Conservation (phyloP, 2,113 vertebrate species). For the Phoenicopterus ruber region DNA sequence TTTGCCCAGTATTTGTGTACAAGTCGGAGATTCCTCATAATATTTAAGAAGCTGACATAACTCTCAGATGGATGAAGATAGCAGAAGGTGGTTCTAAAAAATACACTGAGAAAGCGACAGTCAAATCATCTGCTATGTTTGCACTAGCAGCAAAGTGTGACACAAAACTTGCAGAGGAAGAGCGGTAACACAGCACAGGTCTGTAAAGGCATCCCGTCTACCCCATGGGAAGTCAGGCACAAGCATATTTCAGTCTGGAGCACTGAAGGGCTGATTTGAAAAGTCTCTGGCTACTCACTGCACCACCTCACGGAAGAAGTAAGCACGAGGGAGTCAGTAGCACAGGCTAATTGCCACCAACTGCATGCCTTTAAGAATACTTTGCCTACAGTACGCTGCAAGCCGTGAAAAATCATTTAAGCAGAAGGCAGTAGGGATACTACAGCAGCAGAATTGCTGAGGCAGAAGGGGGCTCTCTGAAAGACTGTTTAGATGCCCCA, state of each 20-base stretch:
- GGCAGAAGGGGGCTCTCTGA: not conserved
- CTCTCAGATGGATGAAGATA: not conserved
- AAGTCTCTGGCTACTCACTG: not conserved
- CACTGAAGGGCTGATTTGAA: not conserved
- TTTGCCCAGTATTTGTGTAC: not conserved
- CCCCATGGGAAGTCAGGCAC: not conserved
- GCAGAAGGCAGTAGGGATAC: not conserved
- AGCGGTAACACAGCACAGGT: not conserved
- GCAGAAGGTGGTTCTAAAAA: conserved; percentile 30
- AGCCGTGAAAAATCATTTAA: not conserved
- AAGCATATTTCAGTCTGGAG: not conserved
- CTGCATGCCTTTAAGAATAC: not conserved
- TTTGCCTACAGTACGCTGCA: not conserved
- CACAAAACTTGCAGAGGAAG: not conserved
- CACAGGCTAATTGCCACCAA: not conserved
- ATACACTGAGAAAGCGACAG: not conserved
- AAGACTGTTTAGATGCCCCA: not conserved
- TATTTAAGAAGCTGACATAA: not conserved
- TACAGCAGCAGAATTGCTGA: not conserved
- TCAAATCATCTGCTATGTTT: conserved; percentile 10
- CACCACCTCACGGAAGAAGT: not conserved
- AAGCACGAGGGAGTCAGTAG: not conserved
- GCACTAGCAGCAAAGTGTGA: not conserved
- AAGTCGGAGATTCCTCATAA: not conserved
- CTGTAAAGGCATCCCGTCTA: not conserved